Evolutionary conservation across 2,797 vertebrate genomes (phyloP).

Genomic region (Podargus strigoides): DNA sequence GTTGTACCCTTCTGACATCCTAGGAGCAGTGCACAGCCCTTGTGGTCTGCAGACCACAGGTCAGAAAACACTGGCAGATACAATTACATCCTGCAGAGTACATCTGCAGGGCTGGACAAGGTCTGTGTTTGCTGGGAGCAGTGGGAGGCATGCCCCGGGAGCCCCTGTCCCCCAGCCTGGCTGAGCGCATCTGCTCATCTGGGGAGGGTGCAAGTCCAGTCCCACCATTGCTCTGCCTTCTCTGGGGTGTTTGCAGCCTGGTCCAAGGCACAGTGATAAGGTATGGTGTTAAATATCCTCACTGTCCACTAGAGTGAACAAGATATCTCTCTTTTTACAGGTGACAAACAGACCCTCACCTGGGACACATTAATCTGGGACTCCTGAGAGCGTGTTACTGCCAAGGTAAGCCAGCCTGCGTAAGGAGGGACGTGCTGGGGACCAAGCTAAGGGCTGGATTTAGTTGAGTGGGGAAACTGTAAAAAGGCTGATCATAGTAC

Average conservation of each 20-base stretch:
- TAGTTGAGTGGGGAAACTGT: background rate
- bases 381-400: background rate
- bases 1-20: background rate
- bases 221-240: background rate
- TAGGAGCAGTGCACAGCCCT: background rate
- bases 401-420: background rate
- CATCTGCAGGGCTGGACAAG: background rate
- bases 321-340: background rate
- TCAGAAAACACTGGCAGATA: background rate
- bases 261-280: background rate
- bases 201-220: background rate
- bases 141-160: rapidly evolving
- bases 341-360: background rate
- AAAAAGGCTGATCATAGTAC: background rate
- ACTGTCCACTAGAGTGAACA: background rate
- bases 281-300: background rate
- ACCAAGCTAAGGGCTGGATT: background rate
- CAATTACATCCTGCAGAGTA: background rate
- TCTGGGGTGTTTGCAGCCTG: background rate
- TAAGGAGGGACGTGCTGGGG: background rate
- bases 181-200: background rate
- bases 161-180: rapidly evolving
- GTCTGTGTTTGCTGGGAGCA: background rate
- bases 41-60: background rate
- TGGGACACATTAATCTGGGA: background rate